Percentiles rank a stretch among this genome's conserved stretches.
Conservation (phyloP, 2,797 vertebrate species). For the Brotula barbata region DNA sequence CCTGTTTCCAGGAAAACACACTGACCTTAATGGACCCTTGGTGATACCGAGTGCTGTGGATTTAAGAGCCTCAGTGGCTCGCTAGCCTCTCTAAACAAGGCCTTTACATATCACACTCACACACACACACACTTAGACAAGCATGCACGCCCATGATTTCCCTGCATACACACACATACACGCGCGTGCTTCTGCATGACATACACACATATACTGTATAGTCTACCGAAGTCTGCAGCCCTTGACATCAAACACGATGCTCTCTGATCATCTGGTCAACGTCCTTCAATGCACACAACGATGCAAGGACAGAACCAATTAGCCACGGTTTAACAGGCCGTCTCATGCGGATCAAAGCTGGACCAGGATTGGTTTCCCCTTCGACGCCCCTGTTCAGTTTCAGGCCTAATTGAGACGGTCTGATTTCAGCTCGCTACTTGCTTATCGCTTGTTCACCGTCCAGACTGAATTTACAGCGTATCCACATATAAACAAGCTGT, state of each 20-base stretch:
- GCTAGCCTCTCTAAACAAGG: slow-evolving; percentile 34
- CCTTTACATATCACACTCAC: slow-evolving; percentile 35
- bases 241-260: slow-evolving; percentile 21
- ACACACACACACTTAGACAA: slow-evolving; percentile 33
- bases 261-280: slow-evolving; percentile 45
- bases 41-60: slow-evolving; percentile 36
- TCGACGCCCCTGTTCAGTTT: slow-evolving; percentile 22
- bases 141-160: slow-evolving; percentile 9
- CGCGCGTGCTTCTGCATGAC: no score
- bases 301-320: slow-evolving; percentile 39
- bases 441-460: slow-evolving; percentile 47
- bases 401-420: slow-evolving; percentile 45
- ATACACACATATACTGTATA: no score
- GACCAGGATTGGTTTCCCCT: slow-evolving; percentile 29
- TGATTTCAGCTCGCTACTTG: slow-evolving; percentile 49
- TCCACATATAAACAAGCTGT: slow-evolving; percentile 54
- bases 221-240: slow-evolving; percentile 15
- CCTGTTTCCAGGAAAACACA: slow-evolving; percentile 36
- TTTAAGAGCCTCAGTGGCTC: slow-evolving; percentile 47
- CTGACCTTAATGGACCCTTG: slow-evolving; percentile 31
- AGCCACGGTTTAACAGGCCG: slow-evolving; percentile 41
- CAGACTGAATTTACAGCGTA: slow-evolving; percentile 50
- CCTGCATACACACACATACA: slow-evolving; percentile 14
- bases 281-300: slow-evolving; percentile 42
- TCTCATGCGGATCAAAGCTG: slow-evolving; percentile 53